A percentile compares a stretch with the other conserved stretches of the same genome.
phyloP scores from a whole-genome alignment of 2,113 vertebrate genomes.

The Callipepla squamata region DNA sequence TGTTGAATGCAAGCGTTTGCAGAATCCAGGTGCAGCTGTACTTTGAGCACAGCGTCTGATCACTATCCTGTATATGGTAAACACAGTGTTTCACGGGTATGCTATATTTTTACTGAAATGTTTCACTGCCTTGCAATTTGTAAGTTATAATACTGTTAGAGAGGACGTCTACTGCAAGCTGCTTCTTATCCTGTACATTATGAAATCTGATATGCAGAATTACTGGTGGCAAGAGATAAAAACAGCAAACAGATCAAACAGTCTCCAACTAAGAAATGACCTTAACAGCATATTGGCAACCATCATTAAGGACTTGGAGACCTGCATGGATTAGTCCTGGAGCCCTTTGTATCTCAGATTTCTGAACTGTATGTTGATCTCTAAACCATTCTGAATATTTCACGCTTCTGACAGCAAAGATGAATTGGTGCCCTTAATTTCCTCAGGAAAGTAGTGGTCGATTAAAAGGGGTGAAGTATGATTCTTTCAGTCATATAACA shows the following conservation, averaged over 20 bases:
- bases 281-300: slow-evolving; percentile 49
- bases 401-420: background rate
- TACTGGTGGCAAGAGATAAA: slow-evolving; percentile 64
- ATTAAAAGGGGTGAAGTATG: background rate
- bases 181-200: slow-evolving; percentile 52
- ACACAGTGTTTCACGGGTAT: background rate
- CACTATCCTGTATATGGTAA: background rate
- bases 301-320: slow-evolving; percentile 42
- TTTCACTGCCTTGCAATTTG: background rate
- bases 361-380: slow-evolving; percentile 51
- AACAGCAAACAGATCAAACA: slow-evolving; percentile 69
- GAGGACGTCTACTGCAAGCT: background rate
- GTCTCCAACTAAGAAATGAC: slow-evolving; percentile 62
- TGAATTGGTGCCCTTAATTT: slow-evolving; percentile 20
- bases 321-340: slow-evolving; percentile 53
- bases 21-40: background rate
- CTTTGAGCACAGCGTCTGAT: background rate
- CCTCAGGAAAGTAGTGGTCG: background rate
- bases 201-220: slow-evolving; percentile 58
- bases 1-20: background rate
- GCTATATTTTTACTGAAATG: background rate
- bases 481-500: background rate
- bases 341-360: slow-evolving; percentile 66
- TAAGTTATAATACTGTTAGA: background rate
- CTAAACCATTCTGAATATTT: slow-evolving; percentile 50